Percentiles rank a stretch among this genome's conserved stretches.
Conservation (phyloP, 1,140 invertebrate species). For the Zaprionus kolodkinae region DNA sequence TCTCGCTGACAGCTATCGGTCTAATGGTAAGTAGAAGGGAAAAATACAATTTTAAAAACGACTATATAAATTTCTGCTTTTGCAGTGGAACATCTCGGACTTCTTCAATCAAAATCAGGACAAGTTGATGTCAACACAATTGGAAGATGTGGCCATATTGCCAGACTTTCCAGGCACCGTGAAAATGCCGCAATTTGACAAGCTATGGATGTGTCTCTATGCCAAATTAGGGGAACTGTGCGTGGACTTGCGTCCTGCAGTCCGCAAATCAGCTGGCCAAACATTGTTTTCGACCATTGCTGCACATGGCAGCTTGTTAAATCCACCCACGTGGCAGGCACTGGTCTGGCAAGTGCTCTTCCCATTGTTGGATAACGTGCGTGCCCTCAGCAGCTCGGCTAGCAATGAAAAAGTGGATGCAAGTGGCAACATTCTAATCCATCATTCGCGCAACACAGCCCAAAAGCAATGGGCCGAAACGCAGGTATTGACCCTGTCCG, state of each 20-base stretch:
- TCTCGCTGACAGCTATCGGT: constrained; percentile 98
- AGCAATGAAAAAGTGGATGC: constrained; percentile 97
- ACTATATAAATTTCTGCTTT: constrained; percentile 42
- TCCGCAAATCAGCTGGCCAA: constrained; percentile 98
- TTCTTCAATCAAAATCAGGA: constrained; percentile 98
- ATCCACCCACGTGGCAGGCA: constrained; percentile 95
- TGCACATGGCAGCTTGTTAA: constrained; percentile 95
- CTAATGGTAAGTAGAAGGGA: constrained; percentile 89
- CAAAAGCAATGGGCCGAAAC: constrained; percentile 99
- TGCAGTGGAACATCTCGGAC: constrained; percentile 98
- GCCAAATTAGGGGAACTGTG: constrained; percentile 95
- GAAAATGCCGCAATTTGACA: constrained; percentile 95
- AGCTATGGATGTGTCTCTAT: constrained; percentile 98
- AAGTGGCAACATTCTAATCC: constrained; percentile 97
- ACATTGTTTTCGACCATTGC: constrained; percentile 99
- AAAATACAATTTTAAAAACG: not conserved
- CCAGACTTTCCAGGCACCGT: constrained; percentile 93
- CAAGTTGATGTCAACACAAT: constrained; percentile 90
- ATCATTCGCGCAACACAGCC: constrained; percentile 99
- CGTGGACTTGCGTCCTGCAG: constrained; percentile 96
- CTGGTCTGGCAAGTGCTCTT: constrained; percentile 97
- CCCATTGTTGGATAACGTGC: constrained; percentile 96
- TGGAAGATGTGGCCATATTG: constrained; percentile 89
- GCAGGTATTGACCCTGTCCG: constrained; percentile 89
- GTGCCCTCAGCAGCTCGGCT: constrained; percentile 94